Evolutionary conservation across 2,113 vertebrate genomes (phyloP), one percentile per base, ranked within the genome.

Genomic region (Struthidea cinerea): DNA sequence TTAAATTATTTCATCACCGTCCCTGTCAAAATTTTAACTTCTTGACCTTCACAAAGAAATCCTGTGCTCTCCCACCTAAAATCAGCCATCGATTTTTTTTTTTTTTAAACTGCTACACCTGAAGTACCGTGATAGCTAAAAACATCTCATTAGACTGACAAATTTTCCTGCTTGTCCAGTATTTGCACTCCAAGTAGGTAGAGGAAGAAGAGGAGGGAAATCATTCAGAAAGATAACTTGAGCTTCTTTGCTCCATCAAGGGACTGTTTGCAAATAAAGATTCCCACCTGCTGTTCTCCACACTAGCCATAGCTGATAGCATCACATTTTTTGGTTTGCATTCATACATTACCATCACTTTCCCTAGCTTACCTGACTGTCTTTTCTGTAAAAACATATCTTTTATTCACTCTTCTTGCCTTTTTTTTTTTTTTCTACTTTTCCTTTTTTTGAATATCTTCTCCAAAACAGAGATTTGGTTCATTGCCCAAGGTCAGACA

Each of bases 11-110:
- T 96, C 80, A 96, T 96, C 96, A 96, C 49, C 0, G 0, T 67
- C 33, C 42, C 94, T 96, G 96, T 97, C 96, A 95, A 92, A 92
- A 94, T 87, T 88, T 96, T 95, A 93, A 90, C 92, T 97, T 96
- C 88, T 71, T 96, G 96, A 96, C 96, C 96, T 95, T 90, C 85
- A 82, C 37, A 64, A 90, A 92, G 88, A 90, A 90, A 94, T 81
- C 19, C n/a, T 63, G 17, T 52, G 11, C 30, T 56, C 71, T 68
- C 47, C 32, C 46, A 88, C 44, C 20, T 56, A 90, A 93, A 88
- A 88, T 86, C 64, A 84, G 41, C 12, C 8, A 35, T 83, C 7
- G 37, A 1, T 61, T 85, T 75, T 33, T 60, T 27, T 57, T 79
- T 53, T 56, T 20, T 39, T 39, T 21, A 53, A 77, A 86, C 68